Percentiles rank a stretch among this genome's conserved stretches.
Conservation (phyloP, 1,140 invertebrate genomes). For the Yoshiicerus persimilis region DNA sequence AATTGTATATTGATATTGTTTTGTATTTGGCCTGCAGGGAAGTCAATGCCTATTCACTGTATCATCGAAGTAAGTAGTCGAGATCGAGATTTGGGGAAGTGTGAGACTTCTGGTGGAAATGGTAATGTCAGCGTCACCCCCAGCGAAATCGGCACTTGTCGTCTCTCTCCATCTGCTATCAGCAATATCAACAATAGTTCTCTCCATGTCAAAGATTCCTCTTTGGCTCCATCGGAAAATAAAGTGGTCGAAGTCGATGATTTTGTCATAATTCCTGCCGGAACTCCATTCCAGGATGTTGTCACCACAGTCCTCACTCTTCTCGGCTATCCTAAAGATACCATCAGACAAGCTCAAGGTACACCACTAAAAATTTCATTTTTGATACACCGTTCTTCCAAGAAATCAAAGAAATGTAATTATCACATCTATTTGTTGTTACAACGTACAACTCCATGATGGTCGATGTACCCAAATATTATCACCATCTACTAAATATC, state of each 20-base stretch:
- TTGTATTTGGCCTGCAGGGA: slow-evolving; percentile 62
- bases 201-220: slow-evolving; percentile 39
- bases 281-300: slow-evolving; percentile 80
- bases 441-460: no score
- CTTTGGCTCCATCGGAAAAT: slow-evolving; percentile 39
- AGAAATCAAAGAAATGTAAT: no score
- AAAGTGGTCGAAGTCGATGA: slow-evolving; percentile 76
- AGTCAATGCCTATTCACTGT: slow-evolving; percentile 89
- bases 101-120: slow-evolving; percentile 21
- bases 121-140: neutral
- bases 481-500: no score
- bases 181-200: slow-evolving; percentile 49
- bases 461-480: no score
- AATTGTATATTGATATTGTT: neutral
- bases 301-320: slow-evolving; percentile 74
- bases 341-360: slow-evolving; percentile 77
- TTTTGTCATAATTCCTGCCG: slow-evolving; percentile 89
- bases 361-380: slow-evolving; percentile 33
- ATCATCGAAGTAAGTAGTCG: slow-evolving; percentile 70
- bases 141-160: neutral
- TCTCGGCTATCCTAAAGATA: slow-evolving; percentile 75
- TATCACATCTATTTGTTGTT: no score
- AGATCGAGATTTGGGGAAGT: slow-evolving; percentile 32
- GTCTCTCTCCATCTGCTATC: slow-evolving; percentile 1
- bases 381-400: no score